Evolutionary conservation across 2,888 invertebrate species (phyloP), one percentile per base, ranked within the genome.

Genomic region (Hyposoter didymator): DNA sequence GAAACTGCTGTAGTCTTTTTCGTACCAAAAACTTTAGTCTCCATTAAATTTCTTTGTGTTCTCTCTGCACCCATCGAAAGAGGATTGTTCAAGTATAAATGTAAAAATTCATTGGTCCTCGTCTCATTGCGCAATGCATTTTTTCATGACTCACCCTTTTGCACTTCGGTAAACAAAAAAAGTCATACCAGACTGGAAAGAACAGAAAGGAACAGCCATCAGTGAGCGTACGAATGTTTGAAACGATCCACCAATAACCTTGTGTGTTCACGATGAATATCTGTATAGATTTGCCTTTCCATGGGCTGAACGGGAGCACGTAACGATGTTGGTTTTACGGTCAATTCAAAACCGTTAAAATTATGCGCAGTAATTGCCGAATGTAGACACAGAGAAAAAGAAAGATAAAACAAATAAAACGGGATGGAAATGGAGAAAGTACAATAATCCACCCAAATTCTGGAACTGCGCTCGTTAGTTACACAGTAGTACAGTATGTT

Each of bases 281-380:
- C 19, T 66, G 6, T 55, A 22, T 19, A 8, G 22, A 35, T 73
- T 39, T 47, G 70, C 55, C 64, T 82, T 43, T 19, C 5, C 28
- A 28, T 76, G 35, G 19, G n/a, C n/a, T 1, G 22, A 73, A 78
- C 72, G 55, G 72, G 75, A 85, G 72, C 55, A 32, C 49, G 72
- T 85, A 85, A 80, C 78, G 80, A 86, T 76, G 78, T 81, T 86
- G 74, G 84, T 70, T 78, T 81, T 81, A 84, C 84, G 74, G 78
- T 85, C 85, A 45, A 81, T 81, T 86, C 78, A 78, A 78, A 81
- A 75, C 78, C 66, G 80, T 74, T 84, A 67, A 85, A 79, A 75
- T 75, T 64, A 66, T 69, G 47, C 14, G 62, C 76, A 75, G 82
- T 85, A 82, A 79, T 85, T 72, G 75, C 78, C 70, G 73, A n/a